Percentiles rank a stretch among this genome's conserved stretches.
These are phyloP conservation scores for Hemithea aestivaria DNA, from an alignment of 2,888 invertebrate species.

Conservation along the genomic window DNA sequence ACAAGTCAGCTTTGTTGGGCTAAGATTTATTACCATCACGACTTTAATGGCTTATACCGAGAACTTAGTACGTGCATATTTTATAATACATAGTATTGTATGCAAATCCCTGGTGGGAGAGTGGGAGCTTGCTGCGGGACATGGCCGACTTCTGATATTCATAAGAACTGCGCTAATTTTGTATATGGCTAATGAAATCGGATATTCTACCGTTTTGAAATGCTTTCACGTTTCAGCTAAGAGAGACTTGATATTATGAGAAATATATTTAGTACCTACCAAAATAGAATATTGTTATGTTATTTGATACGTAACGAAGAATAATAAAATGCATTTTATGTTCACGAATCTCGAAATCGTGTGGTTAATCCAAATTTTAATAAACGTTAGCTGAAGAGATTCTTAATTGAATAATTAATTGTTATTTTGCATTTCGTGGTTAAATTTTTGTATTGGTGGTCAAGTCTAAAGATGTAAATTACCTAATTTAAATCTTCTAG, in stretches of 20 bases:
- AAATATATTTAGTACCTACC: too few species aligned
- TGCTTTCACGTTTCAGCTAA: slow-evolving; percentile 11
- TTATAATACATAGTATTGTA: slow-evolving; percentile 41
- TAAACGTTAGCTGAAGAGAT: slow-evolving; percentile 1
- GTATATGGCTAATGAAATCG: slow-evolving; percentile 3
- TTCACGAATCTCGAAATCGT: neutral
- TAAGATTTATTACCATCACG: slow-evolving; percentile 10
- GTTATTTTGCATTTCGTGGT: too few species aligned
- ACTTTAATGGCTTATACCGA: slow-evolving; percentile 11
- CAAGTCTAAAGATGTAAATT: too few species aligned
- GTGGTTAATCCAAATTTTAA: neutral
- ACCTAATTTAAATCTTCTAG: too few species aligned
- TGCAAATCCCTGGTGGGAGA: slow-evolving; percentile 38
- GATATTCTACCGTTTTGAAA: neutral
- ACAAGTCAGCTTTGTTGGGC: slow-evolving; percentile 1
- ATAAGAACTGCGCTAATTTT: slow-evolving; percentile 23
- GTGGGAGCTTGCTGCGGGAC: slow-evolving; percentile 24
- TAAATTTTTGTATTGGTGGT: too few species aligned
- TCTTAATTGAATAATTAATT: too few species aligned
- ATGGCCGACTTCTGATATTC: slow-evolving; percentile 24
- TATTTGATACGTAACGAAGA: too few species aligned
- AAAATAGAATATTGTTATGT: too few species aligned
- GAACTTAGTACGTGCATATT: slow-evolving; percentile 18
- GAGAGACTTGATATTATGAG: too few species aligned
- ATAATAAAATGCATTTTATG: neutral